Base-by-base conservation (phyloP, 2,797 vertebrate species). In the Gobionotothen gibberifrons region DNA sequence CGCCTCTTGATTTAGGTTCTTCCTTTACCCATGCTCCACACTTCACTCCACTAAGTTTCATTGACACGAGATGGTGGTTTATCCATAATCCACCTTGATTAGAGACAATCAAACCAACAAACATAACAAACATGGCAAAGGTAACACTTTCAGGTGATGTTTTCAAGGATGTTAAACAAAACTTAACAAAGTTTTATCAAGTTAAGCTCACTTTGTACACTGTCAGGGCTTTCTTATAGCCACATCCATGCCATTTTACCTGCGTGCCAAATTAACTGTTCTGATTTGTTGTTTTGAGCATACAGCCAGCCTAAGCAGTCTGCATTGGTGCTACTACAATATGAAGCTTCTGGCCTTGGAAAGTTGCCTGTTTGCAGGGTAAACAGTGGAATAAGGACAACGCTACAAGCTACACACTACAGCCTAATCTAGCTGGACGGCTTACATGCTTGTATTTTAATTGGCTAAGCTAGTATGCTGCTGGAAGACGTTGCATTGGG, bases 311-410 rank as follows among this genome's bases (percentile, higher is more conserved):
- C n/a, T 54, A 16, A 48, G 40, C 44, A n/a, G n/a, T 29, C 21
- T 60, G 63, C 0, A 5, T 70, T 74, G 59, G 40, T 42, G 58
- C 49, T 54, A 13, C 46, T 66, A 14, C 46, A 58, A 42, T 62
- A 39, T 58, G 17, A 67, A 57, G 58, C 71, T 57, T 73, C 48
- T 59, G 47, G 32, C 19, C 69, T 44, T 70, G 60, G 54, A 55
- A 58, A 76, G 46, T 43, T 59, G 17, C 39, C 63, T 59, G 42
- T 73, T 74, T 71, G 22, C 48, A 39, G 55, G 44, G 15, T 73
- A 53, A 72, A 65, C 29, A 56, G 36, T 56, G 14, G 55, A 75
- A 54, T 53, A 61, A 70, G 10, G 40, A 36, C 32, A 60, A 71
- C 12, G 15, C 53, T 46, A 43, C 44, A 65, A 60, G 55, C 54